Evolutionary conservation across 2,888 invertebrate species (phyloP).

Genomic region (Aquatica leii): DNA sequence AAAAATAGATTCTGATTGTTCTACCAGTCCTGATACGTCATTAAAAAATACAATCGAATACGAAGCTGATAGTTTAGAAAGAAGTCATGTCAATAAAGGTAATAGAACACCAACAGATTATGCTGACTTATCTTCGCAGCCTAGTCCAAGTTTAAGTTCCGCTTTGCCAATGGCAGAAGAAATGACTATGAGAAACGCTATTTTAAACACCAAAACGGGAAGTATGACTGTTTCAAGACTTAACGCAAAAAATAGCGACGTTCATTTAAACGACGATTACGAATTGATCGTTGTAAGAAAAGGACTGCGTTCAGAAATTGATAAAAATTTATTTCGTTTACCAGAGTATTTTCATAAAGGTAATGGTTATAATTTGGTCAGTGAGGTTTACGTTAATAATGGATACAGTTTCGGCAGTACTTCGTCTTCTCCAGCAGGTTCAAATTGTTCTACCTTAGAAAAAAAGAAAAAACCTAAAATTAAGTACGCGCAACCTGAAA

Average conservation of each 20-base stretch:
- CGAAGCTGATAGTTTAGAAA: slow-evolving; percentile 78
- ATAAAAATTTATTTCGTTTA: slow-evolving; percentile 63
- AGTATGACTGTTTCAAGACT: slow-evolving; percentile 64
- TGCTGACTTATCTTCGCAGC: slow-evolving; percentile 72
- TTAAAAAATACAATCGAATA: slow-evolving; percentile 62
- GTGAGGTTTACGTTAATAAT: slow-evolving; percentile 82
- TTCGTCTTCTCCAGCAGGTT: slow-evolving; percentile 67
- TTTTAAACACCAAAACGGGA: slow-evolving; percentile 71
- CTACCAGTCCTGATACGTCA: slow-evolving; percentile 20
- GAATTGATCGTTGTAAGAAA: slow-evolving; percentile 59
- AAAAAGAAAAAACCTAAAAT: slow-evolving; percentile 55
- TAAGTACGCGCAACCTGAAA: slow-evolving; percentile 63
- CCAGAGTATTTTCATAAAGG: slow-evolving; percentile 61
- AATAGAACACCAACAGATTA: slow-evolving; percentile 69
- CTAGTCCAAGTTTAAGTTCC: slow-evolving; percentile 76
- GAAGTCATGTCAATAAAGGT: slow-evolving; percentile 64
- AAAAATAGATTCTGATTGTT: slow-evolving; percentile 27
- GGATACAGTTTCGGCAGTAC: slow-evolving; percentile 72
- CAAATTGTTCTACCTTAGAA: slow-evolving; percentile 65
- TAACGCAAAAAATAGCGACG: slow-evolving; percentile 40
- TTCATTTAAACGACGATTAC: slow-evolving; percentile 60
- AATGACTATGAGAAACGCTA: slow-evolving; percentile 78
- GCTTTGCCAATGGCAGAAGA: slow-evolving; percentile 83
- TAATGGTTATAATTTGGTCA: slow-evolving; percentile 74
- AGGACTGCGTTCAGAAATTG: slow-evolving; percentile 27